Evolutionary conservation across 2,113 vertebrate genomes (phyloP), one percentile per base, ranked within the genome.

Genomic region (Crotalus tigris): DNA sequence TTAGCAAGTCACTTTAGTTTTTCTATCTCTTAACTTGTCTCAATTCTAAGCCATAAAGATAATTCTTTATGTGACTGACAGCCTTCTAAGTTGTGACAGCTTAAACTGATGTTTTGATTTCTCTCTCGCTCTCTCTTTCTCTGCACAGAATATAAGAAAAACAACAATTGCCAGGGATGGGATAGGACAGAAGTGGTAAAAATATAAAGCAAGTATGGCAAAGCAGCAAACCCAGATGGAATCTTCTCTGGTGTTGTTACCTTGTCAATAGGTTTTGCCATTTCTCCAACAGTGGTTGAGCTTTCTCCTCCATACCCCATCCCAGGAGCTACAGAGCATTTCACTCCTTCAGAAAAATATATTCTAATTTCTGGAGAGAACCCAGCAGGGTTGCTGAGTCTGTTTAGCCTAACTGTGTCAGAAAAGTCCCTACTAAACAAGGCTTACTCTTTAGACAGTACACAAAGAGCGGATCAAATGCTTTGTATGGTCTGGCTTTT

Each of bases 101-200:
- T 95, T 96, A 97, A 98, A 97, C 97, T 97, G 97, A 95, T 97
- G 97, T 97, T 98, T 97, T 97, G 97, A 97, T 97, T 96, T 95
- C 96, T 96, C 85, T 96, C 19, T 5, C 19, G 0, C 85, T 11
- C 29, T 54, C 49, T 33, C 1, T 55, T 5, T 39, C 49, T 92
- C 95, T 97, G 94, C 97, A 97, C 15, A 97, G 94, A 97, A 97
- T 92, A 94, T 95, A 97, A 97, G 95, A 97, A 97, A 97, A 95
- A 96, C 94, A 96, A 97, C 89, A 97, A 97, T 94, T 96, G 95
- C 93, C 96, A 97, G 96, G 95, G 95, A 97, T 93, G 95, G 96
- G 95, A 97, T 94, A 96, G 96, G 95, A 97, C 94, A 96, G 92
- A 94, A 95, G 93, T 93, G 96, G 93, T 93, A 93, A 92, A 96